Conservation (phyloP, 2,113 vertebrate species). For the Aramus guarauna region DNA sequence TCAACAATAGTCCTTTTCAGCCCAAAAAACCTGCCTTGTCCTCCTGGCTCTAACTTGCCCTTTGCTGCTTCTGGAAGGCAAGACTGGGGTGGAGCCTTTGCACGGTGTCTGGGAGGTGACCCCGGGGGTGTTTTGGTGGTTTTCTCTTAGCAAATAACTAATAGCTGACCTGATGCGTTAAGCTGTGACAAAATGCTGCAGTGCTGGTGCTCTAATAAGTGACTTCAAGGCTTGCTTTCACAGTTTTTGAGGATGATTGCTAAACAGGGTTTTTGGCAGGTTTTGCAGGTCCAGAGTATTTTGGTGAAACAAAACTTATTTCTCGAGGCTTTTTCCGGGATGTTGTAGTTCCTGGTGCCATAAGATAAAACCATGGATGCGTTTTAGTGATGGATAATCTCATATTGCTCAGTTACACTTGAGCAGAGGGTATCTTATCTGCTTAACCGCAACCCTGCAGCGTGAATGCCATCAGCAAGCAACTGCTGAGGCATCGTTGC, state of each 20-base stretch:
- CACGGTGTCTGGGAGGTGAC: accelerated
- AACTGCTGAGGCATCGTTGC: neutral
- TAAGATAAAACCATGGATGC: neutral
- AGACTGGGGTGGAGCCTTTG: neutral
- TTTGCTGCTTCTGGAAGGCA: neutral
- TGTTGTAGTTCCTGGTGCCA: neutral
- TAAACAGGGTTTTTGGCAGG: neutral
- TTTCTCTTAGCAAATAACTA: too few species aligned
- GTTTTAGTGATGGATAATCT: neutral
- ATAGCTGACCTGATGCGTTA: neutral
- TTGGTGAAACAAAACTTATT: neutral
- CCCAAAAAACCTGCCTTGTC: neutral
- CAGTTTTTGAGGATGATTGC: neutral
- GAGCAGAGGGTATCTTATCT: neutral
- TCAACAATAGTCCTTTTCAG: neutral
- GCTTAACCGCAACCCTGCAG: neutral
- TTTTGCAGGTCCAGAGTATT: neutral
- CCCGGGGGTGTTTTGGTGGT: neutral
- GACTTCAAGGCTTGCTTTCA: neutral
- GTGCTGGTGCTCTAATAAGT: neutral
- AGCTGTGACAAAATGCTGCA: neutral
- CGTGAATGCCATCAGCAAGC: neutral
- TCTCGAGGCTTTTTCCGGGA: neutral
- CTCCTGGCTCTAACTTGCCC: neutral
- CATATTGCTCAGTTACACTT: neutral